Conservation (phyloP, 2,113 vertebrate species). For the Phaethornis superciliosus region DNA sequence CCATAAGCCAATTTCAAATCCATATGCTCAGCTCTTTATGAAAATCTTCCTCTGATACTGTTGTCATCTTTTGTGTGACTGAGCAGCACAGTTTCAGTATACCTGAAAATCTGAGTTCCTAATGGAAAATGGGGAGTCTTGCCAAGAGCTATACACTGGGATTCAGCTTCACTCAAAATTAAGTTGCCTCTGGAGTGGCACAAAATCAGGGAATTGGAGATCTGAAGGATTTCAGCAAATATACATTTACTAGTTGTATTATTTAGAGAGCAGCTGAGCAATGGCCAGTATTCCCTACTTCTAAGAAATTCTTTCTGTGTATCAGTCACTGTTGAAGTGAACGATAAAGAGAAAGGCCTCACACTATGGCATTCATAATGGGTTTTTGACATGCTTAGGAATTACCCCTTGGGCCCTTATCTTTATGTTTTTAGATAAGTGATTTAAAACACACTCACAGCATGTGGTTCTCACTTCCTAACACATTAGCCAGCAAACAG, state of each 20-base stretch:
- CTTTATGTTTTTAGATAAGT: not conserved
- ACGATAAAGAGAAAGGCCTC: not conserved
- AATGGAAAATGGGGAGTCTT: not conserved
- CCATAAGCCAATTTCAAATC: slow-evolving; percentile 17
- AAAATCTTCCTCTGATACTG: not conserved
- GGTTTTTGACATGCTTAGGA: not conserved
- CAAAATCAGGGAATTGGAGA: not conserved
- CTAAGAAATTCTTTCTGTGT: not conserved
- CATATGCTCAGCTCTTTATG: not conserved
- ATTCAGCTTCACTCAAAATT: not conserved
- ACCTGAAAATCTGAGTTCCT: not conserved
- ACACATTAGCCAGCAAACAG: not conserved
- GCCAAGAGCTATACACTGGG: not conserved
- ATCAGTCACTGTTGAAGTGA: not conserved
- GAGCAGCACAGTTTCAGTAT: not conserved
- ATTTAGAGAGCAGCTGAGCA: not conserved
- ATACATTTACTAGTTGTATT: not conserved
- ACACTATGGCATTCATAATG: accelerated
- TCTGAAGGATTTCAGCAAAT: not conserved
- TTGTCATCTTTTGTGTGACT: not conserved
- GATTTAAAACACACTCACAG: not conserved
- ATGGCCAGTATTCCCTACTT: not conserved
- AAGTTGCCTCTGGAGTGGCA: not conserved
- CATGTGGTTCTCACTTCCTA: not conserved
- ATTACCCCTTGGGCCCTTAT: not conserved